These are phyloP conservation scores for Stenolophus ochropezus DNA, from an alignment of 2,888 invertebrate species.

Conservation along the genomic window DNA sequence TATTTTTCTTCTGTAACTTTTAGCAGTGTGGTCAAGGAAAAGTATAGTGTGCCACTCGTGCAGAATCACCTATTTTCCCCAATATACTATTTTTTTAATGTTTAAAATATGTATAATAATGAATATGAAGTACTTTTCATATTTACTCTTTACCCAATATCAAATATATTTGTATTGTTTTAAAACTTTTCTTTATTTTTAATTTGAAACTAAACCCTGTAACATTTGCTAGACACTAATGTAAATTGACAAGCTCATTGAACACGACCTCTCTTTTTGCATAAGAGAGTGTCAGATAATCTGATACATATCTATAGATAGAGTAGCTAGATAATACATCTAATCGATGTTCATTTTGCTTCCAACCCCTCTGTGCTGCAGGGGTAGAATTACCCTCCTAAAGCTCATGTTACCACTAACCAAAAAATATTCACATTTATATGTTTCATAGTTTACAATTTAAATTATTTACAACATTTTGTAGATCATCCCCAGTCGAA, in stretches of 20 bases:
- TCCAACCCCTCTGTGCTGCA: background rate
- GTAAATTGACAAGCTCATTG: background rate
- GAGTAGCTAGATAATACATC: slow-evolving; percentile 48
- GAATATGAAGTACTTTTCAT: no score
- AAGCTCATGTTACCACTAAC: background rate
- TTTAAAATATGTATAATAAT: no score
- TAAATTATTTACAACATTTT: background rate
- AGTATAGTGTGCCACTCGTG: no score
- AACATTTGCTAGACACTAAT: background rate
- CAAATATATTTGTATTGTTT: no score
- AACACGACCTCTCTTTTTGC: slow-evolving; percentile 5
- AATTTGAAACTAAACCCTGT: no score
- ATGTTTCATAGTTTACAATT: background rate
- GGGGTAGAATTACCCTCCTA: background rate
- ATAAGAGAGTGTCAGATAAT: slow-evolving; percentile 2
- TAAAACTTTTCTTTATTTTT: no score
- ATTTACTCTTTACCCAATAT: no score
- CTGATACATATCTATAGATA: slow-evolving; percentile 50
- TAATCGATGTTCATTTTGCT: slow-evolving; percentile 49
- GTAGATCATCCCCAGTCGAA: background rate
- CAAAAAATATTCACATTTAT: background rate
- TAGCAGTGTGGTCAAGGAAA: no score
- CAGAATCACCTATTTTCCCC: no score
- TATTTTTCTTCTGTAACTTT: no score
- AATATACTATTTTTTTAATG: no score